These are phyloP conservation scores for Phaonia tiefii DNA, from an alignment of 2,888 invertebrate species.

Conservation along the genomic window DNA sequence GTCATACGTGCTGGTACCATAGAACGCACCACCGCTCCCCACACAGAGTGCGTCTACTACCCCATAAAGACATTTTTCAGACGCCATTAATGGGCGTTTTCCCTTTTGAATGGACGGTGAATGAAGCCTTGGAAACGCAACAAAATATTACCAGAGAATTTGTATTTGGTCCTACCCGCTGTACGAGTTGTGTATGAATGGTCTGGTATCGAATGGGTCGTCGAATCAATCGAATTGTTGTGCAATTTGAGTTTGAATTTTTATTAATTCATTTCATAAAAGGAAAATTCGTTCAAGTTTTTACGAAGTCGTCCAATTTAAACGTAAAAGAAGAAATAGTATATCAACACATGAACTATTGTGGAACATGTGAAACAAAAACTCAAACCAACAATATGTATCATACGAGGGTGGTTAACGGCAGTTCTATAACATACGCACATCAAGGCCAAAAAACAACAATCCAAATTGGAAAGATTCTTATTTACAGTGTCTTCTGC, in stretches of 20 bases:
- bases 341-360: not conserved
- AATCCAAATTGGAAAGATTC: too few species aligned
- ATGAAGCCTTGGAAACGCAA: slow-evolving; percentile 57
- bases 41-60: not conserved
- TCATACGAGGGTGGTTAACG: too few species aligned
- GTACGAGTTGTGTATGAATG: not conserved
- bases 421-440: too few species aligned
- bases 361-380: slow-evolving; percentile 13
- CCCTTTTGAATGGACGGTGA: slow-evolving; percentile 46
- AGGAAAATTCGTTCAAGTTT: slow-evolving; percentile 64
- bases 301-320: slow-evolving; percentile 33
- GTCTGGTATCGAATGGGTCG: slow-evolving; percentile 41
- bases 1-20: slow-evolving; percentile 33
- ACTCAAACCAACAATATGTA: too few species aligned
- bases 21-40: not conserved
- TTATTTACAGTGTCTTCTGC: too few species aligned
- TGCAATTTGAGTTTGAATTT: slow-evolving; percentile 58
- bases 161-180: not conserved
- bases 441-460: too few species aligned
- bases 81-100: slow-evolving; percentile 61
- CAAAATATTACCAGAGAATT: slow-evolving; percentile 21
- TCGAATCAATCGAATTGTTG: slow-evolving; percentile 30
- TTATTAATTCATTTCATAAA: slow-evolving; percentile 58
- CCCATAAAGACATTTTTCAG: slow-evolving; percentile 38
- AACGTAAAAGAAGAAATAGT: not conserved